Evolutionary conservation across 2,888 invertebrate species (phyloP).

Genomic region (Acrobasis suavella): DNA sequence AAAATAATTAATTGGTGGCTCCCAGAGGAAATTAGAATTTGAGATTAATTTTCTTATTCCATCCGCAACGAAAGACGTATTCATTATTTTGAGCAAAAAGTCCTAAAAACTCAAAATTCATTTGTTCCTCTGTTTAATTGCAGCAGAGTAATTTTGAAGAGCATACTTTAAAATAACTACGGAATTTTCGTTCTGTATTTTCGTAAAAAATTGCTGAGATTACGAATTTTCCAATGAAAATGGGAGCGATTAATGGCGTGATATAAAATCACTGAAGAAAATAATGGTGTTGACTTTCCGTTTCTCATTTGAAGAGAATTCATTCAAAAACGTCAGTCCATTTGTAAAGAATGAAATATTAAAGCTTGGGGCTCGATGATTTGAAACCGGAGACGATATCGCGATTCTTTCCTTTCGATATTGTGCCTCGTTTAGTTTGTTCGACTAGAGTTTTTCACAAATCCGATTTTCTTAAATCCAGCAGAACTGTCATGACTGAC

Average conservation of each 20-base stretch:
- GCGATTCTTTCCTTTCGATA: slow-evolving; percentile 48
- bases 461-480: background rate
- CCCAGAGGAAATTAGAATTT: slow-evolving; percentile 1
- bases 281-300: slow-evolving; percentile 54
- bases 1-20: background rate
- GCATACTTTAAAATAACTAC: slow-evolving; percentile 12
- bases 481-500: background rate
- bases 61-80: background rate
- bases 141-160: slow-evolving; percentile 15
- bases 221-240: slow-evolving; percentile 23
- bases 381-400: slow-evolving; percentile 58
- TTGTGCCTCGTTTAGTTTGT: slow-evolving; percentile 41
- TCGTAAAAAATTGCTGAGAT: slow-evolving; percentile 17
- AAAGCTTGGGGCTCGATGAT: slow-evolving; percentile 59
- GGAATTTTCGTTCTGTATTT: slow-evolving; percentile 21
- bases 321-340: slow-evolving; percentile 58
- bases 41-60: slow-evolving; percentile 9
- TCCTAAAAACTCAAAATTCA: slow-evolving; percentile 10
- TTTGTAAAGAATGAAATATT: slow-evolving; percentile 72
- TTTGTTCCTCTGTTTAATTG: slow-evolving; percentile 20
- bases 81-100: background rate
- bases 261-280: slow-evolving; percentile 46
- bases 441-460: background rate
- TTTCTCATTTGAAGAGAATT: slow-evolving; percentile 54
- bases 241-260: slow-evolving; percentile 28